Evolutionary conservation across 2,888 invertebrate genomes (phyloP), one percentile per base, ranked within the genome.

Genomic region (Melitaea athalia): DNA sequence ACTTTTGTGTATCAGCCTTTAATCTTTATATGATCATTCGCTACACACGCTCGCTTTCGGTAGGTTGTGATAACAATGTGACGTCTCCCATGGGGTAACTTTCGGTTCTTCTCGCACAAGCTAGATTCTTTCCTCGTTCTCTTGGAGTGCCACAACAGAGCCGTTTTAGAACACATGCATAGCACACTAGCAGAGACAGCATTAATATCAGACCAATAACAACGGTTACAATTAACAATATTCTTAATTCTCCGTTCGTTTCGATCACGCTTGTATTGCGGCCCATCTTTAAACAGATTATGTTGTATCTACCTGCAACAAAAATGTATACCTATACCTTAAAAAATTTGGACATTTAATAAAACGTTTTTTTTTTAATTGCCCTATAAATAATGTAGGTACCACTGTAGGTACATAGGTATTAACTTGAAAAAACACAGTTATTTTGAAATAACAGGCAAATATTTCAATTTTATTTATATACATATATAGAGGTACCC

Each of bases 131-230:
- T n/a, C 86, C 84, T 72, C 91, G 80, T 78, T 93, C 90, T 74
- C 91, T 84, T n/a, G 93, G 80, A 33, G 89, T 88, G 62, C 93
- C 93, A 72, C 95, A 95, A 78, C 95, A 95, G 5, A 95, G 87
- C 74, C 95, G 91, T 64, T 94, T 92, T 70, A 95, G 93, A 15
- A 95, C 95, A 78, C 95, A 95, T 7, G 94, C 94, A 82, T 95
- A 95, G 81, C 95, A 95, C 81, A 94, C 90, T 0, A 95, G 88
- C n/a, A 95, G 81, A 0, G 94, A 94, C 59, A 94, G 91, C 91
- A 95, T 94, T 11, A 94, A 89, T 6, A 94, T 84, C 50, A 94
- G 87, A 8, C 94, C 94, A 43, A 95, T 92, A 55, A 94, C 87
- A 55, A 95, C 93, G 5, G 95, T 94, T 61, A 95, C 91, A 3